phyloP scores from a whole-genome alignment of 2,888 invertebrate genomes.

The Rutpela maculata region DNA sequence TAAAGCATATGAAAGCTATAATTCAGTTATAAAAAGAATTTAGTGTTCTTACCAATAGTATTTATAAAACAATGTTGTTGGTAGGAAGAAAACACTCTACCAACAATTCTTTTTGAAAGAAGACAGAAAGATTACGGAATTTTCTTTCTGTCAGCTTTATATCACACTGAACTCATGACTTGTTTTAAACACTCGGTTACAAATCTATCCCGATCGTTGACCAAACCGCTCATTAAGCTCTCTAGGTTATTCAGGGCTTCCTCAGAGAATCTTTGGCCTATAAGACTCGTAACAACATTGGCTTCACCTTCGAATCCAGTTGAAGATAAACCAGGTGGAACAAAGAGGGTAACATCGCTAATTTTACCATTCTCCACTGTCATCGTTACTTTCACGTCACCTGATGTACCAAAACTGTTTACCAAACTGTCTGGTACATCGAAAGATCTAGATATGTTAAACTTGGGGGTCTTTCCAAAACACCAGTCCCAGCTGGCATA shows the following conservation, averaged over 20 bases:
- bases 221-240: conserved; percentile 64
- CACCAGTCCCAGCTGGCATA: conserved; percentile 92
- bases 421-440: conserved; percentile 78
- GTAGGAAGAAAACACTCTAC: background rate
- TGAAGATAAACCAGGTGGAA: conserved; percentile 79
- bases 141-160: conserved; percentile 40
- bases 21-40: conserved; percentile 20
- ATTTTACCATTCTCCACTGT: conserved; percentile 81
- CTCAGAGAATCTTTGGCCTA: conserved; percentile 81
- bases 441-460: conserved; percentile 82
- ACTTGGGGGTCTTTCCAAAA: conserved; percentile 90
- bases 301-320: conserved; percentile 80
- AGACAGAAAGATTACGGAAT: conserved; percentile 25
- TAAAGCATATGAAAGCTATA: conserved; percentile 11
- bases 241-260: conserved; percentile 79
- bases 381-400: conserved; percentile 79
- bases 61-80: background rate
- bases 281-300: conserved; percentile 78
- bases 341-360: conserved; percentile 79
- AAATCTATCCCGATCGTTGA: conserved; percentile 76
- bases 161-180: conserved; percentile 77
- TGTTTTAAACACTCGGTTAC: conserved; percentile 80
- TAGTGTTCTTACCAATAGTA: conserved; percentile 26
- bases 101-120: background rate
- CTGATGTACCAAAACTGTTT: conserved; percentile 70